Percentiles rank a stretch among this genome's conserved stretches.
phyloP scores from a whole-genome alignment of 2,113 vertebrate genomes.

The Tor tambroides region DNA sequence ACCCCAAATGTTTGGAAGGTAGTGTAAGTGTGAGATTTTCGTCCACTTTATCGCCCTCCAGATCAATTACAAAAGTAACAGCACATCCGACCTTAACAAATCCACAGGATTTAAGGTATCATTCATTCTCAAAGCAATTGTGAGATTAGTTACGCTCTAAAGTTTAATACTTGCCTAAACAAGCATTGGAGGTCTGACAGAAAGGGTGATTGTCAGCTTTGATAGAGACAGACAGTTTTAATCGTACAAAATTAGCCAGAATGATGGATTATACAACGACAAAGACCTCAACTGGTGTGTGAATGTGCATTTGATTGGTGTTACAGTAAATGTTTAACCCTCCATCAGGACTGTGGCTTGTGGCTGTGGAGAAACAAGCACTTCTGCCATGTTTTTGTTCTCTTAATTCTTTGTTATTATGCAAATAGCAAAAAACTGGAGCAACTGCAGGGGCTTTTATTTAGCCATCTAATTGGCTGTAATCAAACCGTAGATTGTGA shows the following conservation, averaged over 20 bases:
- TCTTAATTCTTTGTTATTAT: background rate
- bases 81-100: background rate
- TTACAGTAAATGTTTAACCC: conserved; percentile 38
- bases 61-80: background rate
- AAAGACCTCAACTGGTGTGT: background rate
- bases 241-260: background rate
- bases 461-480: conserved; percentile 18
- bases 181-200: background rate
- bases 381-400: background rate
- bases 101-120: background rate
- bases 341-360: conserved; percentile 34
- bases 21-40: background rate
- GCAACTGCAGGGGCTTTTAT: background rate
- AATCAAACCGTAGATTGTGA: conserved; percentile 31
- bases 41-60: background rate
- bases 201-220: background rate
- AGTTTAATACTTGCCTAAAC: background rate
- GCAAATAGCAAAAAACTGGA: background rate
- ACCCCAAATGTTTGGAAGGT: background rate
- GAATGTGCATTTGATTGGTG: conserved; percentile 28
- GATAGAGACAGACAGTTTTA: background rate
- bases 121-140: background rate
- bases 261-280: background rate
- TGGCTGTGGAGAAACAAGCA: conserved; percentile 3
- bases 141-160: background rate